Evolutionary conservation across 2,797 vertebrate genomes (phyloP).

Genomic region (Muscicapa comitata): DNA sequence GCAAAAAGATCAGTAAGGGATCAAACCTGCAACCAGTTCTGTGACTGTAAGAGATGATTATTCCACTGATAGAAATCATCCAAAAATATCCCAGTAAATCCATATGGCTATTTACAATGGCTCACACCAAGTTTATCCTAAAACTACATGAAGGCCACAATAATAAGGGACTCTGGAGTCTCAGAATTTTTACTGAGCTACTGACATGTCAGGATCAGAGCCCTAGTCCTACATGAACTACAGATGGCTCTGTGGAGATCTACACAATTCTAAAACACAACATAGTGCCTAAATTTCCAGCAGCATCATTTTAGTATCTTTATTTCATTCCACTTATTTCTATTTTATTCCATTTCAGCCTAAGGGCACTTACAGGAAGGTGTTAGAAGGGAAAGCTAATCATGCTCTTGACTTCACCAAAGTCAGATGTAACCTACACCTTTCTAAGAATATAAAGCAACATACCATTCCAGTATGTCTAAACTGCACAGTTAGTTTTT

Average conservation of each 20-base stretch:
- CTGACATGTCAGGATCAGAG: neutral
- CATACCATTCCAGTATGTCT: neutral
- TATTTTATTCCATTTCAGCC: neutral
- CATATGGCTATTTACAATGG: neutral
- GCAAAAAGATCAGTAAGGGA: neutral
- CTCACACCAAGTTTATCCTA: neutral
- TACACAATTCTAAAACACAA: neutral
- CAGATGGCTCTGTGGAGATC: neutral
- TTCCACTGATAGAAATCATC: neutral
- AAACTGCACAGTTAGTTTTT: neutral
- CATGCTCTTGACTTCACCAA: conserved; percentile 35
- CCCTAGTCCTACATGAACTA: neutral
- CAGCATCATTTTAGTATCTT: neutral
- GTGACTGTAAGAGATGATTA: neutral
- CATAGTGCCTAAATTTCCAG: neutral
- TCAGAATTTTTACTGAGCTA: neutral
- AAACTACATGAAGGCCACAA: neutral
- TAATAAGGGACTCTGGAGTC: neutral
- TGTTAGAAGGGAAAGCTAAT: conserved; percentile 42
- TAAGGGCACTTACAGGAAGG: neutral
- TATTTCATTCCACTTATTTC: conserved; percentile 13
- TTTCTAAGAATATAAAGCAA: conserved; percentile 35
- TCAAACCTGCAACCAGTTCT: neutral
- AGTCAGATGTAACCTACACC: neutral
- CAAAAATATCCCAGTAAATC: neutral